Conservation (phyloP, 2,797 vertebrate genomes). For the Phylloscopus collybita region DNA sequence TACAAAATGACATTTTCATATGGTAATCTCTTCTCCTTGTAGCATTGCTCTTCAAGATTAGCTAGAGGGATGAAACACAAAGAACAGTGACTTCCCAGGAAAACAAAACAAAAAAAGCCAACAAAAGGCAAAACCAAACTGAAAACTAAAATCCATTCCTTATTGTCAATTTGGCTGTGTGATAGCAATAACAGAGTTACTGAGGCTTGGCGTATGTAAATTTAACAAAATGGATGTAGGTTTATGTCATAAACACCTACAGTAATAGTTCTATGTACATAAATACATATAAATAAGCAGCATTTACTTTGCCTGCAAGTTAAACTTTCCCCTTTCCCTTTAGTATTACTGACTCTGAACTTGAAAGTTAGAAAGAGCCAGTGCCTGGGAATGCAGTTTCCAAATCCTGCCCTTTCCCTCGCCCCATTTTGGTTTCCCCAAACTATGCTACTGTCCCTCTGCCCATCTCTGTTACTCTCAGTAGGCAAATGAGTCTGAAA, state of each 20-base stretch:
- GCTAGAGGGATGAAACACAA: slow-evolving; percentile 34
- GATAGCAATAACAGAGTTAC: slow-evolving; percentile 37
- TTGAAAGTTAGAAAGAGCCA: slow-evolving; percentile 46
- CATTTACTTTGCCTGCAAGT: neutral
- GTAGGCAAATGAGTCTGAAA: slow-evolving; percentile 56
- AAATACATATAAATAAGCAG: slow-evolving; percentile 51
- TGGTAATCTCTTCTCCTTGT: slow-evolving; percentile 68
- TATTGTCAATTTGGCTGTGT: neutral
- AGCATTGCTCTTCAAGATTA: slow-evolving; percentile 62
- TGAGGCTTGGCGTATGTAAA: neutral
- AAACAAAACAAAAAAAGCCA: neutral
- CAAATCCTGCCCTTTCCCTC: slow-evolving; percentile 33
- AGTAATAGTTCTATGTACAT: slow-evolving; percentile 11
- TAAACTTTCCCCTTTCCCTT: slow-evolving; percentile 42
- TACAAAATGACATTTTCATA: slow-evolving; percentile 75
- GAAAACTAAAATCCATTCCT: slow-evolving; percentile 29
- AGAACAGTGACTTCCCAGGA: neutral
- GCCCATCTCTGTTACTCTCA: slow-evolving; percentile 24
- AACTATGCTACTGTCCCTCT: slow-evolving; percentile 37
- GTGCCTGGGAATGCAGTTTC: slow-evolving; percentile 38
- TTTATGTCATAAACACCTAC: slow-evolving; percentile 3
- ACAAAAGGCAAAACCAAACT: neutral
- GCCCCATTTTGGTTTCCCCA: neutral
- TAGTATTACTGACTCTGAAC: slow-evolving; percentile 23
- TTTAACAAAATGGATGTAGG: neutral